Percentiles rank a stretch among this genome's conserved stretches.
These are phyloP conservation scores for Pomatostomus ruficeps DNA, from an alignment of 2,113 vertebrate species.

Conservation along the genomic window DNA sequence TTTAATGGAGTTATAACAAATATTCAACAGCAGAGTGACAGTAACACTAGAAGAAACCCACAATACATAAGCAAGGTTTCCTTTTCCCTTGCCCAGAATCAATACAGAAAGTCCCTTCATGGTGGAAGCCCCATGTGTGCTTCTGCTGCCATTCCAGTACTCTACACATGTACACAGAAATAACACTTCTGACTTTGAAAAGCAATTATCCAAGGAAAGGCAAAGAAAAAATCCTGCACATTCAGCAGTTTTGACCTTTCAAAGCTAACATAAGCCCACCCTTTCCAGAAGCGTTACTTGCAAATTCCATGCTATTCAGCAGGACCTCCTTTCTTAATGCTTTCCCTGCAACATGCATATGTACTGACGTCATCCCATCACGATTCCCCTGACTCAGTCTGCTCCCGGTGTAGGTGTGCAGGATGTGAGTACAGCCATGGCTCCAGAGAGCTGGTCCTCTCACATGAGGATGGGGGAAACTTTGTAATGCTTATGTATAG, in stretches of 20 bases:
- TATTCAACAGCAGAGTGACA: neutral
- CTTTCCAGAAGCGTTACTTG: neutral
- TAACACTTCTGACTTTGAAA: neutral
- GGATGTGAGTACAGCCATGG: accelerated
- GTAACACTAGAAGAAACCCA: neutral
- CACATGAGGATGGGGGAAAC: neutral
- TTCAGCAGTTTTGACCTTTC: neutral
- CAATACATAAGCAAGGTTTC: neutral
- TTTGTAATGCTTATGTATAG: neutral
- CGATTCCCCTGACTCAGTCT: neutral
- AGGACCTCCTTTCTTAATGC: neutral
- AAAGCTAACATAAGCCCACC: neutral
- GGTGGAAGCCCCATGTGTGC: neutral
- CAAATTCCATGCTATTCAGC: neutral
- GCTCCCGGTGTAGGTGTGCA: neutral
- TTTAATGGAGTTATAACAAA: neutral
- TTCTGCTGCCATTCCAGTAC: neutral
- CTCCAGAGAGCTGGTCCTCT: neutral
- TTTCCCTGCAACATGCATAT: neutral
- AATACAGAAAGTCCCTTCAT: neutral
- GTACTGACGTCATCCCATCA: neutral
- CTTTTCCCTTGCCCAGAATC: neutral
- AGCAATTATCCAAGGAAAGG: neutral
- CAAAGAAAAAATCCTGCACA: neutral
- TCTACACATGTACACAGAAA: neutral